Base-by-base conservation (phyloP, 1,140 invertebrate species). In the Stegodyphus dumicola region DNA sequence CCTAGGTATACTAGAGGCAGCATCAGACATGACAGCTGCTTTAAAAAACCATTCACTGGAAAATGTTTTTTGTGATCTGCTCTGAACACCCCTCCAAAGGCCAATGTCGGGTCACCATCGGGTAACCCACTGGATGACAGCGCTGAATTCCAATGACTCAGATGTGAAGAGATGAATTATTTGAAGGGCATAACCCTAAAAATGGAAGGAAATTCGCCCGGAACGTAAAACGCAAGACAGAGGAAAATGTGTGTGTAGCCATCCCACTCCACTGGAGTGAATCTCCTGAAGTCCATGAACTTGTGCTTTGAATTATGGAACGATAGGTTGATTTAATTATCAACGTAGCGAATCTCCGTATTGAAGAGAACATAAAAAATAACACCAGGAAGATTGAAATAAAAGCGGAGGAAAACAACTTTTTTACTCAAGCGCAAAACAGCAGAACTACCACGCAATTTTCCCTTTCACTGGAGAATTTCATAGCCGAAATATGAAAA, bases 251-350 rank as follows among this genome's bases (percentile, higher is more conserved):
- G 48, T 65, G 15, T 54, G 48, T 49, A 48, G 6, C 33, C 52
- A 13, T 9, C 33, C 33, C 33, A 69, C 48, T 18, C 66, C 10
- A 51, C 51, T 18, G 18, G 52, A 56, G 66, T 54, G 13, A 7
- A 80, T 56, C 48, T 71, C 78, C 18, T 33, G 15, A 13, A 52
- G 54, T 73, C 48, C 78, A 54, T 51, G 69, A 51, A 81, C 69
- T 56, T 77, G n/a, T 13, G 17, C 48, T 77, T 54, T 64, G 67
- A 73, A 17, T 73, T 71, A 71, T 52, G 78, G 54, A 64, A 73
- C 33, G 78, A 69, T 10, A 73, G 69, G 70, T 48, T 81, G 78
- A 81, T 81, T 81, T 81, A 81, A 81, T 81, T 81, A 81, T 69
- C 67, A 81, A 15, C 48, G 78, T 73, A 70, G 78, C 69, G 78